phyloP scores from a whole-genome alignment of 2,888 invertebrate species.

The Lucinisca nassula region DNA sequence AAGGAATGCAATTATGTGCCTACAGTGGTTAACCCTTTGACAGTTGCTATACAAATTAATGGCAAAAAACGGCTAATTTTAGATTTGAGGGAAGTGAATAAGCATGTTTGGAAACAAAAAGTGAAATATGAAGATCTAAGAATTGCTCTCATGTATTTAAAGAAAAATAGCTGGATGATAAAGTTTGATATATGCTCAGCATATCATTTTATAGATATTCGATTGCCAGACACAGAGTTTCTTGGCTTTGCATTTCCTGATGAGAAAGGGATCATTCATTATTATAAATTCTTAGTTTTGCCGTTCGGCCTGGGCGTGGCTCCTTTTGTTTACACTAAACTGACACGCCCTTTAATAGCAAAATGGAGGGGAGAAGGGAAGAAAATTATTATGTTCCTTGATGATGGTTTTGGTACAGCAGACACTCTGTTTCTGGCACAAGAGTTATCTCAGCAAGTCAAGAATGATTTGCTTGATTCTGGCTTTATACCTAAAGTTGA shows the following conservation, averaged over 20 bases:
- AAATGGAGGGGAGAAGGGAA: slow-evolving; percentile 56
- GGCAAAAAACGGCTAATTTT: slow-evolving; percentile 55
- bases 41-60: slow-evolving; percentile 41
- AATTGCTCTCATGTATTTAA: slow-evolving; percentile 30
- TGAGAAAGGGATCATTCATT: no score
- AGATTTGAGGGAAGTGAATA: slow-evolving; percentile 52
- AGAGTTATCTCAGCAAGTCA: slow-evolving; percentile 15
- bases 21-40: slow-evolving; percentile 42
- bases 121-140: slow-evolving; percentile 54
- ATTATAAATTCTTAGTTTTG: slow-evolving; percentile 48
- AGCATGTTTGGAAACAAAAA: slow-evolving; percentile 50
- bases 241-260: slow-evolving; percentile 34
- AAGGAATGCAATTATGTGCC: no score
- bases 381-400: slow-evolving; percentile 50
- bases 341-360: slow-evolving; percentile 38
- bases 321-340: slow-evolving; percentile 57
- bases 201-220: slow-evolving; percentile 47
- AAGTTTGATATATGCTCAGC: no score
- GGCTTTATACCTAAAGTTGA: slow-evolving; percentile 44
- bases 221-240: slow-evolving; percentile 19
- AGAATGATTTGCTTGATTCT: slow-evolving; percentile 34
- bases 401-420: slow-evolving; percentile 56
- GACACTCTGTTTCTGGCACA: neutral
- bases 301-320: slow-evolving; percentile 45
- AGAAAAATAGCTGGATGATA: slow-evolving; percentile 6